Percentiles rank a stretch among this genome's conserved stretches.
phyloP scores from a whole-genome alignment of 2,797 vertebrate species.

The Amniataba percoides region DNA sequence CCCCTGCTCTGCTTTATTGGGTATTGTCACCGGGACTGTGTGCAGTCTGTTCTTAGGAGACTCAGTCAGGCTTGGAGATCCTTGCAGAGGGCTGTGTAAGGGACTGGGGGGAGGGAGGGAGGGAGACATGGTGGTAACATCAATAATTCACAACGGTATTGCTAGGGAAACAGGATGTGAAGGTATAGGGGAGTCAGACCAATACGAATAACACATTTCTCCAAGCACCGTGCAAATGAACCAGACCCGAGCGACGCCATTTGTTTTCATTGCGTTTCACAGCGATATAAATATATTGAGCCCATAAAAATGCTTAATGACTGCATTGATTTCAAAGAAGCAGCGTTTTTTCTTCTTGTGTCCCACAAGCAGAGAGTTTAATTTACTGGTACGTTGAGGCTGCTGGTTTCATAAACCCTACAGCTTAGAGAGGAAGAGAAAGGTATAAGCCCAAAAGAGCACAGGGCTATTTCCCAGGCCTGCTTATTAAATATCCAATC shows the following conservation, averaged over 20 bases:
- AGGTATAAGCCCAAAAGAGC: conserved; percentile 61
- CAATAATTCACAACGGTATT: conserved; percentile 85
- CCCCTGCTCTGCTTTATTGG: conserved; percentile 79
- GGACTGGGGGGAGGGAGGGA: conserved; percentile 53
- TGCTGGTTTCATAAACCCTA: conserved; percentile 71
- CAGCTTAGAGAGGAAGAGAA: conserved; percentile 52
- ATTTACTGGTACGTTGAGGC: conserved; percentile 74
- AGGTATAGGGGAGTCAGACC: conserved; percentile 71
- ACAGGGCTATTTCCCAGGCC: conserved; percentile 67
- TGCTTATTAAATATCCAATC: conserved; percentile 86
- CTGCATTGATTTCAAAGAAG: conserved; percentile 78
- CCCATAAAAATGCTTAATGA: conserved; percentile 78
- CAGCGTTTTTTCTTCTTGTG: conserved; percentile 53
- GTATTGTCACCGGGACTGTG: conserved; percentile 78
- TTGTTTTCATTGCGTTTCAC: conserved; percentile 70
- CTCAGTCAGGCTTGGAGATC: conserved; percentile 75
- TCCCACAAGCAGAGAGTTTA: conserved; percentile 72
- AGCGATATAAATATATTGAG: conserved; percentile 62
- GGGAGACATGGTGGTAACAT: conserved; percentile 76
- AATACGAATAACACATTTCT: conserved; percentile 64
- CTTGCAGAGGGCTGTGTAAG: conserved; percentile 70
- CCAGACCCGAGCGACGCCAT: conserved; percentile 43
- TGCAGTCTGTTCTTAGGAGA: conserved; percentile 74
- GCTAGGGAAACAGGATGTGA: conserved; percentile 82
- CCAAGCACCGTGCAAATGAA: conserved; percentile 73